These are phyloP conservation scores for Tadarida brasiliensis DNA, from an alignment of 2,797 vertebrate species.

Conservation along the genomic window DNA sequence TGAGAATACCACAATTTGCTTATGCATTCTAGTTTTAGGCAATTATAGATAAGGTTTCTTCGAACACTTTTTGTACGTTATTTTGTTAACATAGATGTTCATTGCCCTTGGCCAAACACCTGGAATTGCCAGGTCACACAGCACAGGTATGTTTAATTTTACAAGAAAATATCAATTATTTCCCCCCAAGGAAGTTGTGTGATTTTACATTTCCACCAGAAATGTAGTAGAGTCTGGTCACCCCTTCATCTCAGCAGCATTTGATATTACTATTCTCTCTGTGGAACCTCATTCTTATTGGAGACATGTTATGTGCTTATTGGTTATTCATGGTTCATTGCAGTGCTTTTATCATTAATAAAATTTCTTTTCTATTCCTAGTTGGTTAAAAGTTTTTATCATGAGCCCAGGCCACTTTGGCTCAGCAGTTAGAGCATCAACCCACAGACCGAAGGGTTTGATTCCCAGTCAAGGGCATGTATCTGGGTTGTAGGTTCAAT, in stretches of 20 bases:
- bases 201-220: neutral
- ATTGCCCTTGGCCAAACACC: neutral
- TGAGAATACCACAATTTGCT: neutral
- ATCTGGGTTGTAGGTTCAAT: no score
- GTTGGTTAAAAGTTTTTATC: neutral
- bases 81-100: neutral
- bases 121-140: neutral
- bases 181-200: neutral
- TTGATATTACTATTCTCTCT: neutral
- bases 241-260: neutral
- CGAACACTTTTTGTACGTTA: neutral
- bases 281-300: neutral
- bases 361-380: neutral
- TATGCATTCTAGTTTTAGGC: neutral
- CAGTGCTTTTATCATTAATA: neutral
- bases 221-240: neutral
- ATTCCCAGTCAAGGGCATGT: no score
- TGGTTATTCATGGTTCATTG: neutral
- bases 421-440: no score
- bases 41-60: neutral
- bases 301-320: neutral
- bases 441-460: no score
- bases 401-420: neutral
- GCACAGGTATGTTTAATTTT: neutral
- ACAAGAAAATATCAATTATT: neutral